Percentiles rank a stretch among this genome's conserved stretches.
phyloP scores from a whole-genome alignment of 2,113 vertebrate genomes.

The Menidia beryllina region DNA sequence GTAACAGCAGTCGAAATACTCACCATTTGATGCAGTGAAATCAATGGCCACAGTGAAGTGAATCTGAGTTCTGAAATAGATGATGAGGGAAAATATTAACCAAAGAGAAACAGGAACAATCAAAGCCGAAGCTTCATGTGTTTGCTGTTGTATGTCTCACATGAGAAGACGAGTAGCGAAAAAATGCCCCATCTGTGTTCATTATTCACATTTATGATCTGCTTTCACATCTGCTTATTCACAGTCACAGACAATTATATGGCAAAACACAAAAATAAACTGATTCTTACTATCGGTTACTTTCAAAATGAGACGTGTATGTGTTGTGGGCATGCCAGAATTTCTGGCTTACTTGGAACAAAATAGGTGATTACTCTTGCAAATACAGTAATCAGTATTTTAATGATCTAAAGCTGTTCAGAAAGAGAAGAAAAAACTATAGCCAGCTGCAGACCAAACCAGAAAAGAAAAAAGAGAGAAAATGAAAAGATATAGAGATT shows the following conservation, averaged over 20 bases:
- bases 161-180: conserved; percentile 19
- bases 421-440: background rate
- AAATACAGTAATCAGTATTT: background rate
- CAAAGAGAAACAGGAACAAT: conserved; percentile 46
- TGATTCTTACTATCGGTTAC: background rate
- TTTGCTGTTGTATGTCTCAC: conserved; percentile 28
- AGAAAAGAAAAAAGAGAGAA: background rate
- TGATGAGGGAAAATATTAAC: conserved; percentile 43
- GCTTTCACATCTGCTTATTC: conserved; percentile 7
- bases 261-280: background rate
- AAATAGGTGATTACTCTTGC: background rate
- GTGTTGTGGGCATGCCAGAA: background rate
- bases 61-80: conserved; percentile 90
- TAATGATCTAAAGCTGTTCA: background rate
- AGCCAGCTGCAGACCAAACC: background rate
- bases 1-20: conserved; percentile 61
- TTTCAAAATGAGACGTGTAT: conserved; percentile 1
- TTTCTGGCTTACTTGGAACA: background rate
- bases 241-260: background rate
- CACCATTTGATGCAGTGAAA: conserved; percentile 97
- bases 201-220: conserved; percentile 16
- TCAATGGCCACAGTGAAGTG: conserved; percentile 98
- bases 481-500: too few relatives aligned
- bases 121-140: conserved; percentile 37
- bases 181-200: background rate